Conservation (phyloP, 1,140 invertebrate species). For the Brachionus koreanus region DNA sequence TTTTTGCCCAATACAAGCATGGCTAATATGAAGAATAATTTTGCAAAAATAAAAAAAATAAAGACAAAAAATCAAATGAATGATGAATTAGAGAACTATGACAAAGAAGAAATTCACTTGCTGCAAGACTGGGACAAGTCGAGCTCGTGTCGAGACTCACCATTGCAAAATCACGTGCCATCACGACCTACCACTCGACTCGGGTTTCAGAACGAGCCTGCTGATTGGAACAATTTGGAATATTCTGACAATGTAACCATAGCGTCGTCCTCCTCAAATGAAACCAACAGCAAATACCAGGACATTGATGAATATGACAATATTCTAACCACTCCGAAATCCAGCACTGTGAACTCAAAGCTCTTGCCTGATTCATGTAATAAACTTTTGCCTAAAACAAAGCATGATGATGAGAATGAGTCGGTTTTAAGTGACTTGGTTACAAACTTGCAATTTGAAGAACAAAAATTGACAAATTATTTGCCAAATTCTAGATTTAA, state of each 20-base stretch:
- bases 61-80: conserved; percentile 1
- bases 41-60: conserved; percentile 17
- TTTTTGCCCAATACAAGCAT: conserved; percentile 14
- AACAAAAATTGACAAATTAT: neutral
- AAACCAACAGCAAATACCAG: conserved; percentile 1
- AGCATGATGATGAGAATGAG: neutral
- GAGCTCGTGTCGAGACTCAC: neutral
- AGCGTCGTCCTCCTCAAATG: neutral
- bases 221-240: conserved; percentile 11
- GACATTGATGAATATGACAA: conserved; percentile 2
- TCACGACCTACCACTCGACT: neutral
- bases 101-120: neutral
- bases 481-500: neutral
- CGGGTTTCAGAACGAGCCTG: neutral
- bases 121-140: conserved; percentile 2
- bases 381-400: neutral
- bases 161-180: neutral
- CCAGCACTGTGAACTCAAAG: neutral
- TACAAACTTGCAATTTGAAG: neutral
- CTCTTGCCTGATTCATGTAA: neutral
- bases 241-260: conserved; percentile 24
- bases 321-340: neutral
- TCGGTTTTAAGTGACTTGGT: conserved; percentile 13
- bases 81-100: neutral
- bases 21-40: conserved; percentile 24